Evolutionary conservation across 2,113 vertebrate species (phyloP).

Genomic region (Pomatostomus ruficeps): DNA sequence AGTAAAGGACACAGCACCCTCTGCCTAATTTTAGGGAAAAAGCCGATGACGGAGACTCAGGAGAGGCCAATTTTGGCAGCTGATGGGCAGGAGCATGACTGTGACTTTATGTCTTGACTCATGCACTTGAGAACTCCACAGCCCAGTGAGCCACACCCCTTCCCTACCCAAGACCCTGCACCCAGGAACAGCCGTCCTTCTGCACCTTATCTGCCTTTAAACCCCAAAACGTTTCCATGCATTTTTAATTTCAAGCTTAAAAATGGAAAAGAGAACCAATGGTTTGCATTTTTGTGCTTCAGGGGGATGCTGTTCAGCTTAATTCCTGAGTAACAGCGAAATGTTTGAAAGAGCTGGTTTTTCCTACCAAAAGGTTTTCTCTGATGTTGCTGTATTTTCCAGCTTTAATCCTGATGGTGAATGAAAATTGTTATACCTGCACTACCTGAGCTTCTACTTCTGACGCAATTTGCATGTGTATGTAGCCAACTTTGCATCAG

Average conservation of each 20-base stretch:
- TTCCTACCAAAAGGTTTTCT: neutral
- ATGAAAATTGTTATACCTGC: neutral
- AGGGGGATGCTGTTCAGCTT: neutral
- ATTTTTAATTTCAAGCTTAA: neutral
- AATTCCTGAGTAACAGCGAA: neutral
- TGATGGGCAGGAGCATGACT: neutral
- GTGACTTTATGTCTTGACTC: neutral
- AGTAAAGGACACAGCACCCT: neutral
- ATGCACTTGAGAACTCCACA: neutral
- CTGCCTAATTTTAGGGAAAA: neutral
- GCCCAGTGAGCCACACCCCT: neutral
- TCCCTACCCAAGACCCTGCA: neutral
- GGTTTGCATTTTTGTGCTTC: neutral
- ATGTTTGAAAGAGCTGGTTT: neutral
- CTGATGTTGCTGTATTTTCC: neutral
- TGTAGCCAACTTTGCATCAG: neutral
- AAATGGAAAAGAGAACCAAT: neutral
- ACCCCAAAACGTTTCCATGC: neutral
- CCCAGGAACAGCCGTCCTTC: neutral
- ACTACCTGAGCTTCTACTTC: neutral
- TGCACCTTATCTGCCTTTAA: neutral
- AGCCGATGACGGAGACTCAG: neutral
- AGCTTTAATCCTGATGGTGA: neutral
- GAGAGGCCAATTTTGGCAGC: neutral
- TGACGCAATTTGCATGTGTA: neutral